Evolutionary conservation across 2,888 invertebrate genomes (phyloP).

Genomic region (Drepana falcataria): DNA sequence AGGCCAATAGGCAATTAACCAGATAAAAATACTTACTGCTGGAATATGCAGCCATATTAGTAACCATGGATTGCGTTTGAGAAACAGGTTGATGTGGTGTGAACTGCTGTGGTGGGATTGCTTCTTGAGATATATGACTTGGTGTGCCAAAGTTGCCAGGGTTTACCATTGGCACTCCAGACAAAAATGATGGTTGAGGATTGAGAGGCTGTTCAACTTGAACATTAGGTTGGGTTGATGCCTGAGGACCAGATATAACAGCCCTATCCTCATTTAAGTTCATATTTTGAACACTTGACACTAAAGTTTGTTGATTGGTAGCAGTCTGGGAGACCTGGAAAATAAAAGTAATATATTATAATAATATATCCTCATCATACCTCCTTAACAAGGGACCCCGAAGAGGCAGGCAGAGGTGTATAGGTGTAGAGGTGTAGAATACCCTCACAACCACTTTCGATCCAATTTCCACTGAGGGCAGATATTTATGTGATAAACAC

Average conservation of each 20-base stretch:
- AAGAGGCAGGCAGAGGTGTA: too few relatives aligned
- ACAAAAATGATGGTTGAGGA: conserved; percentile 64
- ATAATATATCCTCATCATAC: not conserved
- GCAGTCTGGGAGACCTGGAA: conserved; percentile 41
- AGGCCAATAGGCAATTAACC: too few relatives aligned
- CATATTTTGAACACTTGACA: conserved; percentile 45
- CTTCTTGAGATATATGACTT: conserved; percentile 18
- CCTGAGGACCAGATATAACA: conserved; percentile 36
- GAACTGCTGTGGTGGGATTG: conserved; percentile 18
- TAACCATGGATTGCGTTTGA: conserved; percentile 61
- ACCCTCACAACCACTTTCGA: too few relatives aligned
- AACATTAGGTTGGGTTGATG: conserved; percentile 14
- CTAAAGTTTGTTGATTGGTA: conserved; percentile 35
- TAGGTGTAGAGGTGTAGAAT: too few relatives aligned
- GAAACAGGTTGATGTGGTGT: conserved; percentile 36
- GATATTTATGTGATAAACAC: too few relatives aligned
- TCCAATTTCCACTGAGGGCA: too few relatives aligned
- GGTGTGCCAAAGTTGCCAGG: conserved; percentile 43
- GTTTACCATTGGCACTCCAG: conserved; percentile 75
- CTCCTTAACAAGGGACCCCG: too few relatives aligned
- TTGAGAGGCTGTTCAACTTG: conserved; percentile 30
- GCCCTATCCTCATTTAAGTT: conserved; percentile 49
- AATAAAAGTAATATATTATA: conserved; percentile 2
- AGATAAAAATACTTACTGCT: conserved; percentile 57
- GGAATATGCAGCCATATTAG: conserved; percentile 69